A percentile compares a stretch with the other conserved stretches of the same genome.
These are phyloP conservation scores for Alces alces DNA, from an alignment of 2,113 vertebrate genomes.

Conservation along the genomic window DNA sequence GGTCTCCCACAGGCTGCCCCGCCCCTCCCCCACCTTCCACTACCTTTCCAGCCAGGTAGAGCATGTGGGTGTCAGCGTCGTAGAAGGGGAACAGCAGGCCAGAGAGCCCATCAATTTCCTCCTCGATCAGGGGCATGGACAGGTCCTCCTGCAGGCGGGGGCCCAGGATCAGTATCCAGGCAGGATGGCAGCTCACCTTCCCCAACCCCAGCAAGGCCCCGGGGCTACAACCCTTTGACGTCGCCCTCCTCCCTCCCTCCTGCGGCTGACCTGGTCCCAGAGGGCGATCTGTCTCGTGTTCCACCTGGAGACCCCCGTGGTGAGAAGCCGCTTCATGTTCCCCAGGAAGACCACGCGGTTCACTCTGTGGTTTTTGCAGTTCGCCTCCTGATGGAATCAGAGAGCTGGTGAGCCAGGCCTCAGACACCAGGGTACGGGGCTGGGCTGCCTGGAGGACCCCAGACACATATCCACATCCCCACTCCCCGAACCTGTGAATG, in stretches of 20 bases:
- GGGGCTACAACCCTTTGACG: too few species aligned
- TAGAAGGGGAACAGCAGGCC: conserved; percentile 97
- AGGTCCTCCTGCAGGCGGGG: conserved; percentile 86
- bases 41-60: conserved; percentile 98
- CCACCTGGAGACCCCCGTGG: conserved; percentile 95
- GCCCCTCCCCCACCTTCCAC: not conserved
- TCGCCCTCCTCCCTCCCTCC: not conserved
- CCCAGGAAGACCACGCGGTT: conserved; percentile 96
- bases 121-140: conserved; percentile 92
- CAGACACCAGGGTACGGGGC: not conserved
- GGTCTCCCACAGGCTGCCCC: not conserved
- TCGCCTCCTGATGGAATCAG: conserved; percentile 85
- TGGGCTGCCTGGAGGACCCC: not conserved
- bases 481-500: not conserved
- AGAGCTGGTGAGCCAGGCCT: not conserved
- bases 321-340: conserved; percentile 92
- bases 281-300: conserved; percentile 96
- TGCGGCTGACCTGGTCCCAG: conserved; percentile 93
- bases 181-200: not conserved
- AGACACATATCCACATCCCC: rapidly evolving
- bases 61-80: conserved; percentile 95
- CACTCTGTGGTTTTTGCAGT: conserved; percentile 94
- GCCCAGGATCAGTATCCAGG: not conserved
- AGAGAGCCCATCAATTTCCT: conserved; percentile 96
- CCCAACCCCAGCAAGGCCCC: not conserved